Conservation (phyloP, 2,113 vertebrate genomes). For the Ceuthmochares aereus region DNA sequence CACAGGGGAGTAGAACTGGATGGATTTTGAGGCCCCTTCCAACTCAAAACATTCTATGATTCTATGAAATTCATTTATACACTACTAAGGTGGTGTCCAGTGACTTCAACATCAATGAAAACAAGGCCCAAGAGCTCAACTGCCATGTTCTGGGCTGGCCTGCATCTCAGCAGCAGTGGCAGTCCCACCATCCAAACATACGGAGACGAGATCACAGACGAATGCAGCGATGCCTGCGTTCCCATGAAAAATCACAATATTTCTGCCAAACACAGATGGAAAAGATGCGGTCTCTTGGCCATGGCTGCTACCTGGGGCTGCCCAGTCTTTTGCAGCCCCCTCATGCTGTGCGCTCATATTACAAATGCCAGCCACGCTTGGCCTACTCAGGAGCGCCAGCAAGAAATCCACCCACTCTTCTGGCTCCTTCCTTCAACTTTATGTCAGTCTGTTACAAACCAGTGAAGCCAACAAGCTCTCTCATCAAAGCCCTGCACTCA, state of each 20-base stretch:
- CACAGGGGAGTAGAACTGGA: too few species aligned
- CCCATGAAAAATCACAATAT: accelerated
- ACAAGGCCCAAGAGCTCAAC: accelerated
- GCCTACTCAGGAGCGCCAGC: accelerated
- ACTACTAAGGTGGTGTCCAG: accelerated
- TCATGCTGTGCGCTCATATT: accelerated
- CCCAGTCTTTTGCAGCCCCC: not conserved
- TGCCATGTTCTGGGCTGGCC: not conserved
- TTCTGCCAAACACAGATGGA: not conserved
- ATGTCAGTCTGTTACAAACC: not conserved
- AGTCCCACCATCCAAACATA: not conserved
- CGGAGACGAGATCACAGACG: not conserved
- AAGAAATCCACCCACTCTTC: not conserved
- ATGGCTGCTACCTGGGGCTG: not conserved
- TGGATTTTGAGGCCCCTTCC: too few species aligned
- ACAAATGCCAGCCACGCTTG: not conserved
- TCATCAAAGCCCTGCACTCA: not conserved
- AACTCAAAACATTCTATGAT: too few species aligned
- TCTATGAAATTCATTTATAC: not conserved
- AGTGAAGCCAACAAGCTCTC: not conserved
- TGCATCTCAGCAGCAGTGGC: not conserved
- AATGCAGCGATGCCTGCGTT: accelerated
- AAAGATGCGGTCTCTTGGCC: not conserved
- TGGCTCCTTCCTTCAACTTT: not conserved
- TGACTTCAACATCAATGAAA: not conserved